Conservation (phyloP, 2,797 vertebrate genomes). For the Mus minutoides region DNA sequence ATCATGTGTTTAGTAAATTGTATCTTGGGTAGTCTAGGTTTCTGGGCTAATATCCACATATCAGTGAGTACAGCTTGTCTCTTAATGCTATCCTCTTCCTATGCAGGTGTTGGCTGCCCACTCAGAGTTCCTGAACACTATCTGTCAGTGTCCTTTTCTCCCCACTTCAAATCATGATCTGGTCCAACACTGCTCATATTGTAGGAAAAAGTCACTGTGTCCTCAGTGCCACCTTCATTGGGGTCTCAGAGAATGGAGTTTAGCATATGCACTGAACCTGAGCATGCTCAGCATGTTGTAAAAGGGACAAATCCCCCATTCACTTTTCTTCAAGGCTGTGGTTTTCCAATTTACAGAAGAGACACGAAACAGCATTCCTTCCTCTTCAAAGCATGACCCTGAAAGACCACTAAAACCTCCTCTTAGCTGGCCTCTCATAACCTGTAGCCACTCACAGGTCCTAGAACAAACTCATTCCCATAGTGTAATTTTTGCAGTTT, state of each 20-base stretch:
- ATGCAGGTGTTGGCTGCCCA: not conserved
- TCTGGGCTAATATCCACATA: no score
- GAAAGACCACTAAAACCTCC: not conserved
- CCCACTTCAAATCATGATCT: not conserved
- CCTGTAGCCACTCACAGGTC: not conserved
- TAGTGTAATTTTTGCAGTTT: not conserved
- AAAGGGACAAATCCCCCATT: not conserved
- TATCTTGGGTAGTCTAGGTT: no score
- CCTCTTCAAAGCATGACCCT: not conserved
- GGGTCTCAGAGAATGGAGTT: not conserved
- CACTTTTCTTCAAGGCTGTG: not conserved
- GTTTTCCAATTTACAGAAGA: not conserved
- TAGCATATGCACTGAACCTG: not conserved
- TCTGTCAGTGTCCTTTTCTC: not conserved
- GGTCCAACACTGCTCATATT: not conserved
- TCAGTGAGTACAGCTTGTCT: no score
- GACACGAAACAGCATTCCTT: not conserved
- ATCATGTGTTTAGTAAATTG: no score
- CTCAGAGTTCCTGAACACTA: not conserved
- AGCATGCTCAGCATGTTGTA: not conserved
- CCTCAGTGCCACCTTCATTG: not conserved
- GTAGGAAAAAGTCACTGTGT: not conserved
- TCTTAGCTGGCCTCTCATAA: not conserved
- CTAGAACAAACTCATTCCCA: not conserved
- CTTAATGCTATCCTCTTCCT: not conserved